Base-by-base conservation (phyloP, 2,113 vertebrate species). In the Melanerpes aurifrons region DNA sequence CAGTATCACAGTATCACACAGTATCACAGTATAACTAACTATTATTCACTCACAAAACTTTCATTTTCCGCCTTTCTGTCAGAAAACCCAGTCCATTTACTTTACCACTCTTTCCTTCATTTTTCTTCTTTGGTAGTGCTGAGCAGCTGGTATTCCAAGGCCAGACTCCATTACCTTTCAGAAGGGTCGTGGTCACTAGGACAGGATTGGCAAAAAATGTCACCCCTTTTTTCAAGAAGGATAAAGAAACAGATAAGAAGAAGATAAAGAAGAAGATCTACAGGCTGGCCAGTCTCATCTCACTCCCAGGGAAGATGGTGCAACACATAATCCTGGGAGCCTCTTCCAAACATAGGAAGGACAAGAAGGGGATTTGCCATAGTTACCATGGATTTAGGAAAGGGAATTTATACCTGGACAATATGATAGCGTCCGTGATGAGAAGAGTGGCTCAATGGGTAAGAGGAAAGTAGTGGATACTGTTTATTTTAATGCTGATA, bases 201-300 rank as follows among this genome's bases (percentile, higher is more conserved):
- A 68, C 8, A 72, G 6, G 26, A 29, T 0, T n/a, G 20, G 12
- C 68, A 56, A 47, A 5, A 68, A 45, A 35, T 0, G 4, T 25
- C 11, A 35, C 6, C 66, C 18, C 11, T 58, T 83, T 48, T 14
- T 40, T 68, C 48, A 66, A 61, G 25, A 66, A 82, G 25, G 31
- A 35, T 26, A 83, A 47, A 45, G 17, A 89, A 11, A 20, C 75
- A 64, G 20, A 21, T 20, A 50, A 37, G 15, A 91, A 13, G 20
- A 79, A 69, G 31, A 35, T 25, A 86, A 50, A 37, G 15, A 91
- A 13, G 17, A 91, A 13, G 20, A 79, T 64, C 40, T 59, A 31
- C 10, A 54, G 12, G 19, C 31, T 71, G 28, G 53, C 9, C 43
- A 82, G 53, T 12, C n/a, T 71, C 17, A 40, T 37, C 48, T 88